phyloP scores from a whole-genome alignment of 2,113 vertebrate genomes.

The Ailuropoda melanoleuca region DNA sequence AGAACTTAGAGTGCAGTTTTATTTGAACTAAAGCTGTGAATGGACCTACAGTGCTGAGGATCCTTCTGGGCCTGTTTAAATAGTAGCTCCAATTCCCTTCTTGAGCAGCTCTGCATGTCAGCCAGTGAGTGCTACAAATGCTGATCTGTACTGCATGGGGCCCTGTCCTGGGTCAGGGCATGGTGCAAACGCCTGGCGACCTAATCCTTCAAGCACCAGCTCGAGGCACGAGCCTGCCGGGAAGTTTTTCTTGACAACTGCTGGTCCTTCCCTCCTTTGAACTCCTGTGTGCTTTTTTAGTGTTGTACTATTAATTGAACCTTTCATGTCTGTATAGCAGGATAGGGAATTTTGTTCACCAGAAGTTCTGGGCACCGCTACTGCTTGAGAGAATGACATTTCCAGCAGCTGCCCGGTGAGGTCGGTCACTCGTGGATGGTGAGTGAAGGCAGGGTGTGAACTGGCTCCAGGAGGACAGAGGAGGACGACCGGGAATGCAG shows the following conservation, averaged over 20 bases:
- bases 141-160: conserved; percentile 46
- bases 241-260: conserved; percentile 22
- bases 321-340: not conserved
- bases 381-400: not conserved
- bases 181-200: conserved; percentile 1
- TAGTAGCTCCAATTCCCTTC: conserved; percentile 66
- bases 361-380: not conserved
- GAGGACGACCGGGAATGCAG: not conserved
- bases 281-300: fast-evolving
- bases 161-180: not conserved
- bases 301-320: not conserved
- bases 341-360: not conserved
- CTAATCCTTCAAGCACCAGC: conserved; percentile 41
- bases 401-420: not conserved
- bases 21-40: conserved; percentile 75
- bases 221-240: not conserved
- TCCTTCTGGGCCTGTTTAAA: conserved; percentile 77
- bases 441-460: not conserved
- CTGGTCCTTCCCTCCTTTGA: not conserved
- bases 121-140: conserved; percentile 49
- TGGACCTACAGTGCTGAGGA: conserved; percentile 67
- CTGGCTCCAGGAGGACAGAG: not conserved
- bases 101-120: not conserved
- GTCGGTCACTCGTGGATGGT: fast-evolving
- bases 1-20: conserved; percentile 73